Evolutionary conservation across 1,140 invertebrate species (phyloP).

Genomic region (Pseudomyrmex dendroicus): DNA sequence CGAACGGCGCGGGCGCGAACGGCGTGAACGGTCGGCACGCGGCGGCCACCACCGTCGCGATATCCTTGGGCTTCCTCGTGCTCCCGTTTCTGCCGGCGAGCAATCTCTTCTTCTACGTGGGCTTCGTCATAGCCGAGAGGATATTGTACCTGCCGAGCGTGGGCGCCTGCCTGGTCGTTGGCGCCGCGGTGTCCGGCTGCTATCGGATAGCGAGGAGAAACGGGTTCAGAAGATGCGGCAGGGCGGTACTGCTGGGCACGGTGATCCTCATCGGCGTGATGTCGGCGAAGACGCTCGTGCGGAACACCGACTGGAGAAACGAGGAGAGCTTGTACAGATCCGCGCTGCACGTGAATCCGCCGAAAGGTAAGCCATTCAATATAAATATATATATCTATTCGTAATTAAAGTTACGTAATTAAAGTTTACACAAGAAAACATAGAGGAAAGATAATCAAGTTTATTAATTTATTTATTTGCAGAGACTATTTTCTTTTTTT

Average conservation of each 20-base stretch:
- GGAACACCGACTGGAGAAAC: slow-evolving; percentile 96
- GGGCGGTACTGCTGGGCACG: slow-evolving; percentile 84
- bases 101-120: slow-evolving; percentile 97
- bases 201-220: slow-evolving; percentile 79
- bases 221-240: slow-evolving; percentile 82
- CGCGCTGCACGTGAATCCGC: slow-evolving; percentile 96
- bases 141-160: slow-evolving; percentile 98
- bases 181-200: slow-evolving; percentile 86
- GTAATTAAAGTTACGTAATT: too few relatives aligned
- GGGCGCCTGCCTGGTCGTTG: slow-evolving; percentile 95
- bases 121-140: slow-evolving; percentile 98
- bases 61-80: slow-evolving; percentile 92
- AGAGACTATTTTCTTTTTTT: not conserved
- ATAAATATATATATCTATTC: not conserved
- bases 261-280: slow-evolving; percentile 90
- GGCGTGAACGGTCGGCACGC: slow-evolving; percentile 35
- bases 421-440: not conserved
- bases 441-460: not conserved
- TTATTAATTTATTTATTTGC: not conserved
- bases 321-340: slow-evolving; percentile 97
- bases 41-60: slow-evolving; percentile 84
- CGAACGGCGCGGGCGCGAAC: slow-evolving; percentile 14
- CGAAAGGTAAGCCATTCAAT: slow-evolving; percentile 93
- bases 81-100: slow-evolving; percentile 97
- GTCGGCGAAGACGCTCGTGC: slow-evolving; percentile 89